phyloP scores from a whole-genome alignment of 2,113 vertebrate species.

The Emydocephalus ijimae region DNA sequence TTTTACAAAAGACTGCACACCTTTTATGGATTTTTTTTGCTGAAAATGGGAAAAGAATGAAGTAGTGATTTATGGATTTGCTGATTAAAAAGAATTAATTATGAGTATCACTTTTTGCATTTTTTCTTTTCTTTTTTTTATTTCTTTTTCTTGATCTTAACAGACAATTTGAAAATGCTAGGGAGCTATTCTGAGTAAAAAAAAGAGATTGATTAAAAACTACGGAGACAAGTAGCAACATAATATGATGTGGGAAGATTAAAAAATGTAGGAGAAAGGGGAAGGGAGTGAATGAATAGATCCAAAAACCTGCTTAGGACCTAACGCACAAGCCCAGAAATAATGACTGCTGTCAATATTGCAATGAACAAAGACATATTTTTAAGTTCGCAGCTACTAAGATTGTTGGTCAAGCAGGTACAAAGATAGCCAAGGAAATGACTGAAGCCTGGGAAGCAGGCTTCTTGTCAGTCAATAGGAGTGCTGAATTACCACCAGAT shows the following conservation, averaged over 20 bases:
- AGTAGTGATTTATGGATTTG: background rate
- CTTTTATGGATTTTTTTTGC: background rate
- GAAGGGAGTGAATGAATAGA: background rate
- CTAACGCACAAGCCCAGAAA: background rate
- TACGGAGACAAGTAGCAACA: background rate
- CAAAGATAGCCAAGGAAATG: background rate
- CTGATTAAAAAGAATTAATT: background rate
- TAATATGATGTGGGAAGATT: background rate
- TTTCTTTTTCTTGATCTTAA: background rate
- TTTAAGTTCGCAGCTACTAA: background rate
- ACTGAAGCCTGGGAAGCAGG: background rate
- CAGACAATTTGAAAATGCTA: background rate
- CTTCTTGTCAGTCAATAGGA: background rate
- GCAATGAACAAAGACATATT: background rate
- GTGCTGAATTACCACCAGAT: background rate
- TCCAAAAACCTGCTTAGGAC: background rate
- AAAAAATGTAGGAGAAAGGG: background rate
- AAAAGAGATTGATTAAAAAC: background rate
- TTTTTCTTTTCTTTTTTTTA: background rate
- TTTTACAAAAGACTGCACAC: background rate
- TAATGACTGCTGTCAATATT: background rate
- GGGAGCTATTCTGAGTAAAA: background rate
- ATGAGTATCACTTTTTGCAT: background rate
- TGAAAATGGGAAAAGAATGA: background rate
- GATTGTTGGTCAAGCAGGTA: background rate